A percentile compares a stretch with the other conserved stretches of the same genome.
These are phyloP conservation scores for Drosophila santomea DNA, from an alignment of 1,140 invertebrate species.

Conservation along the genomic window DNA sequence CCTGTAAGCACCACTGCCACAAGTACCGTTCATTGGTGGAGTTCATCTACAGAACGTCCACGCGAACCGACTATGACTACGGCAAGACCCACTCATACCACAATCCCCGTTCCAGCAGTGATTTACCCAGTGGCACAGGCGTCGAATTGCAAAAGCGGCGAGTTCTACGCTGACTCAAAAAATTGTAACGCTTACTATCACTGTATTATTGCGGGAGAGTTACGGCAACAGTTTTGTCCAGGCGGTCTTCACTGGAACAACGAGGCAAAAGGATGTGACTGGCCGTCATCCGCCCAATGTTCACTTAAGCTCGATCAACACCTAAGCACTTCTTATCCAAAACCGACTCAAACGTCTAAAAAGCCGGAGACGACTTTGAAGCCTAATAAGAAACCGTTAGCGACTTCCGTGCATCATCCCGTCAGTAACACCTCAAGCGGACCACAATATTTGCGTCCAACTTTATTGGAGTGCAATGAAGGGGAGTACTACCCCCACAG, in stretches of 20 bases:
- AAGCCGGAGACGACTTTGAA: constrained; percentile 20
- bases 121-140: constrained; percentile 85
- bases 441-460: constrained; percentile 21
- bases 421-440: constrained; percentile 1
- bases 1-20: constrained; percentile 20
- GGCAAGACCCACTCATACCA: constrained; percentile 68
- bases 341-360: constrained; percentile 19
- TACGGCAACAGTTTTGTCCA: constrained; percentile 89
- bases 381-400: constrained; percentile 30
- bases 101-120: constrained; percentile 84
- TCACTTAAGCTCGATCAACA: constrained; percentile 32
- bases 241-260: constrained; percentile 93
- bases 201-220: constrained; percentile 89
- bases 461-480: constrained; percentile 76
- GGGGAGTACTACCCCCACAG: constrained; percentile 86
- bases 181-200: constrained; percentile 92
- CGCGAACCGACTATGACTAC: constrained; percentile 58
- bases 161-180: constrained; percentile 88
- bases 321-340: constrained; percentile 37
- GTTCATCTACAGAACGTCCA: constrained; percentile 76
- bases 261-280: constrained; percentile 88
- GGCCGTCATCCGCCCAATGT: constrained; percentile 91
- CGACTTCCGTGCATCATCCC: not conserved
- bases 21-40: constrained; percentile 68
- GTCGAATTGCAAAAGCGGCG: constrained; percentile 87